Percentiles rank a stretch among this genome's conserved stretches.
Conservation (phyloP, 1,140 invertebrate genomes). For the Drosophila prosaltans region DNA sequence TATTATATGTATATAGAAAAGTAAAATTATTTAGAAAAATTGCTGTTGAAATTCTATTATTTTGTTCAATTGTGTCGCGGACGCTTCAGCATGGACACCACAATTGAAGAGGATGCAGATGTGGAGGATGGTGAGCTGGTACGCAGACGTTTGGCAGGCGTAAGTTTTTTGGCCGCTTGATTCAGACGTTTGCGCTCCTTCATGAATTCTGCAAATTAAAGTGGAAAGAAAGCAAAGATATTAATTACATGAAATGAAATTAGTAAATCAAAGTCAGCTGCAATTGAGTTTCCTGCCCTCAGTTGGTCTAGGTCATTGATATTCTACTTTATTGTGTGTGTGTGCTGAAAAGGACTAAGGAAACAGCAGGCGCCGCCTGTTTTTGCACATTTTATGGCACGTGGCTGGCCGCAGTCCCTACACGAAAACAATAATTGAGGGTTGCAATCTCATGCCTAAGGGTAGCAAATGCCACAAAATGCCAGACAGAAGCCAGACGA, state of each 20-base stretch:
- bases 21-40: slow-evolving; percentile 63
- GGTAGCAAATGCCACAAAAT: slow-evolving; percentile 49
- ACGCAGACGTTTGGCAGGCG: slow-evolving; percentile 74
- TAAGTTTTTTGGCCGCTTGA: slow-evolving; percentile 80
- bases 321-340: neutral
- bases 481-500: slow-evolving; percentile 52
- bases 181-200: slow-evolving; percentile 81
- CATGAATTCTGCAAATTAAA: slow-evolving; percentile 80
- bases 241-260: slow-evolving; percentile 44
- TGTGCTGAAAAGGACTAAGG: slow-evolving; percentile 5
- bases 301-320: slow-evolving; percentile 50
- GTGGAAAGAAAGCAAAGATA: slow-evolving; percentile 33
- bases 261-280: slow-evolving; percentile 67
- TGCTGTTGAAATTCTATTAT: slow-evolving; percentile 42
- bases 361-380: slow-evolving; percentile 77
- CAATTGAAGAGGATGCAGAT: slow-evolving; percentile 34
- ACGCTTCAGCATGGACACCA: slow-evolving; percentile 53
- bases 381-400: slow-evolving; percentile 80
- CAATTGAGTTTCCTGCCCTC: slow-evolving; percentile 25
- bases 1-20: slow-evolving; percentile 61
- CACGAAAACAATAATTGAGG: slow-evolving; percentile 20
- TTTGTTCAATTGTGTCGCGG: slow-evolving; percentile 50
- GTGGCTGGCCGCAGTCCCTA: slow-evolving; percentile 59
- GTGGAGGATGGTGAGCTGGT: slow-evolving; percentile 50
- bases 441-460: slow-evolving; percentile 39